Evolutionary conservation across 2,797 vertebrate species (phyloP).

Genomic region (Distichodus sexfasciatus): DNA sequence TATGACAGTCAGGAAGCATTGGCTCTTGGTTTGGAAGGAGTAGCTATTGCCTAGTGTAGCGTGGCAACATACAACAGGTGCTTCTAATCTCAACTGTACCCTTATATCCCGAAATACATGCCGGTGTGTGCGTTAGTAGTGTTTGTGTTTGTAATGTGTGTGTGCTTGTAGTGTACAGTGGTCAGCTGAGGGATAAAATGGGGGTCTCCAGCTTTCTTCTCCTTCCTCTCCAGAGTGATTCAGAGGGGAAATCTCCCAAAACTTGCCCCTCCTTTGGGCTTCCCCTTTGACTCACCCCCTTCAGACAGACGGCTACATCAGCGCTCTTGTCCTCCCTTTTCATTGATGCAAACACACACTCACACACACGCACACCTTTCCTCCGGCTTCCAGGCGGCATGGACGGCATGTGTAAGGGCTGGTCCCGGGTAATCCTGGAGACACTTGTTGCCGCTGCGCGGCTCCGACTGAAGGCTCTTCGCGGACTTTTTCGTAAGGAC

Average conservation of each 20-base stretch:
- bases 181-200: constrained; percentile 29
- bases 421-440: constrained; percentile 25
- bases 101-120: constrained; percentile 11
- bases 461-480: constrained; percentile 64
- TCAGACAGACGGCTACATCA: constrained; percentile 10
- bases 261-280: constrained; percentile 28
- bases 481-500: constrained; percentile 16
- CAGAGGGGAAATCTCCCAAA: constrained; percentile 38
- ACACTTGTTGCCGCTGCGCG: constrained; percentile 52
- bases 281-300: constrained; percentile 22
- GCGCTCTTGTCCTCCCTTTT: too few species aligned
- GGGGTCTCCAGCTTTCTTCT: constrained; percentile 43
- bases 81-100: constrained; percentile 40
- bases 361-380: constrained; percentile 47
- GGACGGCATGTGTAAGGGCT: constrained; percentile 44
- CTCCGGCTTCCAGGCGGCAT: background rate
- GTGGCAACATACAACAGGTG: constrained; percentile 36
- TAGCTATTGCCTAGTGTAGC: constrained; percentile 12
- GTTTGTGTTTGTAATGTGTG: constrained; percentile 9
- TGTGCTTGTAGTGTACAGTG: background rate
- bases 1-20: background rate
- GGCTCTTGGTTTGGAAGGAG: background rate
- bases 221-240: constrained; percentile 8
- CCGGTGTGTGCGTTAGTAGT: constrained; percentile 22
- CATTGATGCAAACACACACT: background rate